A percentile compares a stretch with the other conserved stretches of the same genome.
Evolutionary conservation across 1,140 invertebrate genomes (phyloP).

Genomic region (Drosophila leontia): DNA sequence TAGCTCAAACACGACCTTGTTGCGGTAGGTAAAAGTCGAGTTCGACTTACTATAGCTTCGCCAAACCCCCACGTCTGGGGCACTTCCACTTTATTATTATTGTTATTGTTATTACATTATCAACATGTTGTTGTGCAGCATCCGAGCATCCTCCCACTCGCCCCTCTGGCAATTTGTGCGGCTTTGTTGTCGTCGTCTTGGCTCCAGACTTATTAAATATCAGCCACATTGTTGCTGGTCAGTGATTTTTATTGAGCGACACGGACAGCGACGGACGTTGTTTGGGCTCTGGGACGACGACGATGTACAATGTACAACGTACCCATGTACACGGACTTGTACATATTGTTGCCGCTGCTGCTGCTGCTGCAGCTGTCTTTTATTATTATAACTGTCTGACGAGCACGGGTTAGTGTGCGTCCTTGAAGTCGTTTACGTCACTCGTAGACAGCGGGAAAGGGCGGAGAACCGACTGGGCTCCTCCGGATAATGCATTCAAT

Average conservation of each 20-base stretch:
- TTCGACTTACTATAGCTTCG: conserved; percentile 10
- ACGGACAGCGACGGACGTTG: conserved; percentile 20
- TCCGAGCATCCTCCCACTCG: conserved; percentile 15
- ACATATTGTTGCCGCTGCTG: conserved; percentile 21
- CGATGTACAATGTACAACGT: conserved; percentile 10
- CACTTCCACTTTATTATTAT: conserved; percentile 51
- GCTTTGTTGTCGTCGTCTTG: conserved; percentile 47
- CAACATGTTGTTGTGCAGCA: conserved; percentile 45
- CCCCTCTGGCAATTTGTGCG: conserved; percentile 13
- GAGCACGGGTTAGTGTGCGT: conserved; percentile 64
- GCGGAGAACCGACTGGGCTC: not conserved
- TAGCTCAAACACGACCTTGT: conserved; percentile 59
- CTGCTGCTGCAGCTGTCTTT: conserved; percentile 29
- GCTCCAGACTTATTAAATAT: conserved; percentile 72
- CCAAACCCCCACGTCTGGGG: conserved; percentile 18
- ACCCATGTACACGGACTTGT: conserved; percentile 14
- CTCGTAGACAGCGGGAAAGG: conserved; percentile 17
- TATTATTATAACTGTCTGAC: conserved; percentile 63
- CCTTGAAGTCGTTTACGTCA: conserved; percentile 80
- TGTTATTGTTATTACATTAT: conserved; percentile 56
- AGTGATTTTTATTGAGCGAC: conserved; percentile 73
- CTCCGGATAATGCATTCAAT: conserved; percentile 30
- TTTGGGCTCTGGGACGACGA: conserved; percentile 13
- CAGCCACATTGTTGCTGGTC: conserved; percentile 76
- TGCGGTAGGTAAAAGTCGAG: conserved; percentile 55